These are phyloP conservation scores for Mamestra configurata DNA, from an alignment of 1,140 invertebrate species.

Conservation along the genomic window DNA sequence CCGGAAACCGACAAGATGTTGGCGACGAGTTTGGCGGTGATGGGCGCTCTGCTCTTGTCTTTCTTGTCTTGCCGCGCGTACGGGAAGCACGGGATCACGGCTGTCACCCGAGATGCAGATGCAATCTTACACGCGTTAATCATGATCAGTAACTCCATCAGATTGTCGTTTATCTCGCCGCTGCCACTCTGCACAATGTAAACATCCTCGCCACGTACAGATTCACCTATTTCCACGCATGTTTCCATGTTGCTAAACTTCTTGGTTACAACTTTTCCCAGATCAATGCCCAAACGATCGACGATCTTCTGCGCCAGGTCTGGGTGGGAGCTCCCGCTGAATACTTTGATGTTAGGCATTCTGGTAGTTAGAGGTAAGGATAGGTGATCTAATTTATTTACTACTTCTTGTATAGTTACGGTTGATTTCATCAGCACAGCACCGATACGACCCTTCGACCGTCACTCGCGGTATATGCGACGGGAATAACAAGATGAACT, in stretches of 20 bases:
- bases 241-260: conserved; percentile 99
- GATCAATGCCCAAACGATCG: conserved; percentile 98
- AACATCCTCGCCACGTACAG: conserved; percentile 99
- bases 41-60: conserved; percentile 99
- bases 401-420: conserved; percentile 81
- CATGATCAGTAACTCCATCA: conserved; percentile 99
- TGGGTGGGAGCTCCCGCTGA: conserved; percentile 98
- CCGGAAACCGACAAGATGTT: conserved; percentile 99
- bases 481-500: conserved; percentile 70
- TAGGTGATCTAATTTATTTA: conserved; percentile 82
- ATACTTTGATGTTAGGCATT: conserved; percentile 99
- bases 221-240: conserved; percentile 99
- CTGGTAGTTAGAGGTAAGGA: conserved; percentile 80
- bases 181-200: conserved; percentile 99
- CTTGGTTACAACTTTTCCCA: conserved; percentile 99
- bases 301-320: conserved; percentile 98
- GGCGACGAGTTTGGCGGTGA: conserved; percentile 99
- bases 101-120: conserved; percentile 98
- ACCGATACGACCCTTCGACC: conserved; percentile 69
- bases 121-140: conserved; percentile 99
- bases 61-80: conserved; percentile 99
- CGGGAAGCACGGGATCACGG: conserved; percentile 99
- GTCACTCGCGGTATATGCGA: conserved; percentile 67
- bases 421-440: conserved; percentile 84
- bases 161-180: conserved; percentile 99